Base-by-base conservation (phyloP, 2,888 invertebrate species). In the Choreutis nemorana region DNA sequence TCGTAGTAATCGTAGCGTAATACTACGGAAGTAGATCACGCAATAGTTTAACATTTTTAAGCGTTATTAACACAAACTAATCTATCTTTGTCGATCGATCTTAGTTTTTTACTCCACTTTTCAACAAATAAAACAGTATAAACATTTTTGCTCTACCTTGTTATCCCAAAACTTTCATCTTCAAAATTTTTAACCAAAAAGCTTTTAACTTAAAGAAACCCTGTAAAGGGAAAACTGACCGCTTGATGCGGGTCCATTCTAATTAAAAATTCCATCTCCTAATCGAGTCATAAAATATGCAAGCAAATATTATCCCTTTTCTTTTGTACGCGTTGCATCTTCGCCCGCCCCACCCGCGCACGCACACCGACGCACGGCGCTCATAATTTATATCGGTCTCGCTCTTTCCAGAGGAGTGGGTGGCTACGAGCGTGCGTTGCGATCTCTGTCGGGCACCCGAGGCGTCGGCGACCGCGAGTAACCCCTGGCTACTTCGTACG, bases 261-360 rank as follows among this genome's bases (percentile, higher is more conserved):
- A 77, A 77, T 78, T 77, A 78, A 78, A 77, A 78, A 77, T 78
- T 77, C 77, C 72, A 77, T 78, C 77, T 71, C 61, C 67, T 77
- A 77, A 78, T 77, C 77, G 77, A 78, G 78, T 75, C 73, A 75
- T 78, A 67, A 78, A 78, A 77, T 77, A 78, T 77, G 77, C 77
- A 78, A 63, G 78, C 75, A 78, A 78, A 77, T 78, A 77, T 73
- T 78, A 77, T 77, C 77, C 77, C 72, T 77, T 77, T 77, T 73
- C 73, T 75, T 75, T 77, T 75, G 73, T 68, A 70, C 70, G 67
- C 68, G 71, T 51, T 77, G 77, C 75, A 77, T 75, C 71, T 72
- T 73, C 65, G 77, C 77, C n/a, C 65, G 77, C 26, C 77, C 78
- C 78, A 75, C 78, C 77, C 77, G 77, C 75, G 66, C 75, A 75